These are phyloP conservation scores for Helogale parvula DNA, from an alignment of 2,113 vertebrate genomes.

Conservation along the genomic window DNA sequence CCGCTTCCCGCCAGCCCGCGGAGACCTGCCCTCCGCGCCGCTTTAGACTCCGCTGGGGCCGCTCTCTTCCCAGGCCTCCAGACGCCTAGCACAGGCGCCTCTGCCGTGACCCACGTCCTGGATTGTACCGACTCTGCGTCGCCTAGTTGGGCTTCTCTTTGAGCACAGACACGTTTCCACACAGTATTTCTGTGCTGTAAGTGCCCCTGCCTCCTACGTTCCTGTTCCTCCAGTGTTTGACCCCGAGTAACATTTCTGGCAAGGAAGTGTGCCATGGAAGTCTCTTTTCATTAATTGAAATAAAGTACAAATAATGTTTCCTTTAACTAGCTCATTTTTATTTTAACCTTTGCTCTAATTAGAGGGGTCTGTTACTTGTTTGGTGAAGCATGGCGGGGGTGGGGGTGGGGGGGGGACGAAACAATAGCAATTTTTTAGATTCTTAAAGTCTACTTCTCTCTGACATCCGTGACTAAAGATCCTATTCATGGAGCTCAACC, in stretches of 20 bases:
- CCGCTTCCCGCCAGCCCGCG: background rate
- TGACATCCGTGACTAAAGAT: background rate
- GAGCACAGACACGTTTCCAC: background rate
- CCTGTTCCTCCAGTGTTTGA: background rate
- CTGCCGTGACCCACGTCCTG: accelerated
- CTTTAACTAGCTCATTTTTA: conserved; percentile 28
- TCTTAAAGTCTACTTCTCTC: background rate
- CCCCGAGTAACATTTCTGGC: background rate
- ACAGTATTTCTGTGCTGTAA: background rate
- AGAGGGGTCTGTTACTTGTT: background rate
- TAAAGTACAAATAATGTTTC: conserved; percentile 18
- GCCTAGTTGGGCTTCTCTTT: background rate
- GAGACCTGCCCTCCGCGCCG: background rate
- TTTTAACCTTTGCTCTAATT: conserved; percentile 28
- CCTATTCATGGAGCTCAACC: background rate
- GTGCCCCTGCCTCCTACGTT: background rate
- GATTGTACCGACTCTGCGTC: background rate
- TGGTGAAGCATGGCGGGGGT: background rate
- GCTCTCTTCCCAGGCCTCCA: background rate
- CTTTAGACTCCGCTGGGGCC: background rate
- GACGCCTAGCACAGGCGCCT: background rate
- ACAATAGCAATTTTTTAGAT: background rate
- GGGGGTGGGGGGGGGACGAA: too few relatives aligned
- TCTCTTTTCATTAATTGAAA: conserved; percentile 45
- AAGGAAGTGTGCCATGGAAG: background rate